Percentiles rank a stretch among this genome's conserved stretches.
Evolutionary conservation across 2,113 vertebrate genomes (phyloP).

Genomic region (Otus sunia): DNA sequence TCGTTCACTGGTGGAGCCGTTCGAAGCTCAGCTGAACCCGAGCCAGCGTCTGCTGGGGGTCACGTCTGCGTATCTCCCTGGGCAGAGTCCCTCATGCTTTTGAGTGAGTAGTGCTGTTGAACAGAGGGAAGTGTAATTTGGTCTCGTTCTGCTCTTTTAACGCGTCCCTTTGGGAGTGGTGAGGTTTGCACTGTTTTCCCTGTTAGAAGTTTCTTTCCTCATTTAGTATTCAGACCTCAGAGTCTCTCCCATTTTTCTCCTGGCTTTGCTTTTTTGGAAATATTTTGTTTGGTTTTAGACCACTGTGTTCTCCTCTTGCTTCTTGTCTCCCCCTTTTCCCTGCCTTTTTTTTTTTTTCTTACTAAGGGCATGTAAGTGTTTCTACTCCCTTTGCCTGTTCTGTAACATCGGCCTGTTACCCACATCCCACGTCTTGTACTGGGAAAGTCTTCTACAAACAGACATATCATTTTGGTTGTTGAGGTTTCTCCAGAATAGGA

Average conservation of each 20-base stretch:
- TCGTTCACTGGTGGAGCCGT: background rate
- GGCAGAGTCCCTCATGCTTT: background rate
- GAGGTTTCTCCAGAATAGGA: background rate
- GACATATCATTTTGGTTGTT: background rate
- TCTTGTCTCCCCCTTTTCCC: background rate
- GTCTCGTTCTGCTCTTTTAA: background rate
- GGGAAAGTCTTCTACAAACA: background rate
- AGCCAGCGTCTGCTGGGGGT: background rate
- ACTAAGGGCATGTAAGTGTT: background rate
- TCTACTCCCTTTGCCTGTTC: background rate
- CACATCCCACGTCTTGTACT: background rate
- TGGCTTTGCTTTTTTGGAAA: background rate
- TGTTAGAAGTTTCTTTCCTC: background rate
- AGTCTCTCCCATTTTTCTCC: background rate
- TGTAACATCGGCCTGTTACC: background rate
- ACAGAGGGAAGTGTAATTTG: background rate
- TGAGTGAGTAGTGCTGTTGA: background rate
- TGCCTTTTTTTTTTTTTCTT: rapidly evolving
- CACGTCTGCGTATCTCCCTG: background rate
- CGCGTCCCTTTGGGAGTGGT: background rate
- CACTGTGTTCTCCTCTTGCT: background rate
- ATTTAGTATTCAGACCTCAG: background rate
- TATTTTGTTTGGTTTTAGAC: background rate
- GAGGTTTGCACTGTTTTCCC: background rate
- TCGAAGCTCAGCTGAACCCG: background rate